Base-by-base conservation (phyloP, 1,140 invertebrate species). In the Tenebrio molitor region DNA sequence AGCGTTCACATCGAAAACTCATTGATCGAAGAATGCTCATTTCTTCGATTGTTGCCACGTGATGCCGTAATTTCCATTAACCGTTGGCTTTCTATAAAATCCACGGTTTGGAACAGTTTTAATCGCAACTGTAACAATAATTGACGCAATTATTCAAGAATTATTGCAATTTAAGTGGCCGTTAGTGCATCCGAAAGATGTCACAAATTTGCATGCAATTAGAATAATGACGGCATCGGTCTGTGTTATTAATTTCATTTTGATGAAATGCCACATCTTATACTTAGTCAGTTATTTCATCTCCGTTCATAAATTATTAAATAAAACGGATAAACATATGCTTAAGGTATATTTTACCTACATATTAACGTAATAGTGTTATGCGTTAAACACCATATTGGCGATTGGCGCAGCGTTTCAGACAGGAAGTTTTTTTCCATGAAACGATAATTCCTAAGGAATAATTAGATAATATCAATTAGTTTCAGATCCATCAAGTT, bases 61-160 rank as follows among this genome's bases (percentile, higher is more conserved):
- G 50, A 58, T 25, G 3, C 29, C 1, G 5, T 25, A 58, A 58
- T 4, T 4, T 29, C 25, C 25, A 29, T 4, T 3, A 58, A 58
- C 21, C 21, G 50, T 58, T 29, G 50, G 15, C 23, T 58, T 25
- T 58, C 50, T 58, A 34, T 12, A n/a, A n/a, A 39, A 39, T n/a
- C n/a, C 7, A 39, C 29, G 23, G 19, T 29, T 58, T 29, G 50
- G 23, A 58, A 58, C 50, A 58, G 50, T 58, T 58, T 58, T 58
- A 58, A 58, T 58, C 14, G 23, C 50, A 25, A 58, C 21, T 14
- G 21, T 14, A 17, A 4, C 3, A 17, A 58, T 58, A 58, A 58
- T 29, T 58, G 50, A 29, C 29, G 50, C 23, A 58, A 58, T 58
- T 58, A 58, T 58, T 58, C n/a, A 21, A 50, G 44, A 50, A 50